Evolutionary conservation across 2,888 invertebrate genomes (phyloP), one percentile per base, ranked within the genome.

Genomic region (Junonia oenone): DNA sequence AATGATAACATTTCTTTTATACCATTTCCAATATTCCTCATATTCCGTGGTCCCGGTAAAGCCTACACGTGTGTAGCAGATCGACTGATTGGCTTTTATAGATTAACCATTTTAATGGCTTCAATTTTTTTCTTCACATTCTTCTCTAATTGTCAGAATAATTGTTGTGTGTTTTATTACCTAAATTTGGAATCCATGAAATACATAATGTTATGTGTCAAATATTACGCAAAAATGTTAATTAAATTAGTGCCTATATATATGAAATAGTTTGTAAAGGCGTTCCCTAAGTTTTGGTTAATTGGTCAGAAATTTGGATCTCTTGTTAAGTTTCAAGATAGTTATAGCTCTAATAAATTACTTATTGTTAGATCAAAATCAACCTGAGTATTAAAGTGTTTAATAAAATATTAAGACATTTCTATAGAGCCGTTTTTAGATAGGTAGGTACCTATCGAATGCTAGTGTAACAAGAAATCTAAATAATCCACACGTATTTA

Each of bases 51-150:
- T 29, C 1, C n/a, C 13, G 13, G 22, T 43, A 43, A 43, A 43
- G 43, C 46, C 15, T 54, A 47, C 53, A 54, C 53, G 47, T 38
- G 53, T 48, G 53, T 54, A 54, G 33, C 53, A 19, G 47, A 54
- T 54, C 47, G 53, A 31, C 40, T 54, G 53, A 54, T 54, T 54
- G 53, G 53, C 9, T 54, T 40, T 40, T 54, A 54, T 40, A 54
- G 47, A 54, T 54, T 47, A 46, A 46, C 31, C 29, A 53, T 45
- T 55, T 49, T 49, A 55, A 55, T 55, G 50, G 47, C 47, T 19
- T 38, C n/a, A 14, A 13, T 1, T 54, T 54, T 47, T 29, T 54
- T 47, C 47, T 48, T 40, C 31, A 54, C 47, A 54, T 54, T 54
- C 53, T 33, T 48, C 40, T 40, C 31, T 54, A 54, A 54, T 54